A percentile compares a stretch with the other conserved stretches of the same genome.
Conservation (phyloP, 2,888 invertebrate genomes). For the Arrhopalites spinosus region DNA sequence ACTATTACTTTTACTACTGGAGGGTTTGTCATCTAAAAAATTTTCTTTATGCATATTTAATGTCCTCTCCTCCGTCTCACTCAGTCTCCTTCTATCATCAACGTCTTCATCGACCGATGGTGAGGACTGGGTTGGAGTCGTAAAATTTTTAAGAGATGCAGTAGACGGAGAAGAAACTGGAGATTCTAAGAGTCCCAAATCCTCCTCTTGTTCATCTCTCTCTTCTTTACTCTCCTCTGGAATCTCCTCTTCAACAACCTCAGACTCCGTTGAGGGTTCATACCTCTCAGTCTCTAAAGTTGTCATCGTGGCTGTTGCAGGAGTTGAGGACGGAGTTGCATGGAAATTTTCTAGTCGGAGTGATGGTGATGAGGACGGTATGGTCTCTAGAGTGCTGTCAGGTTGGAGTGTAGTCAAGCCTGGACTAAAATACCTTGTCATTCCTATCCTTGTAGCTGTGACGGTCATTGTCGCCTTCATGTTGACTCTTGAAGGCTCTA, state of each 20-base stretch:
- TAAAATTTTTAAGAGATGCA: no score
- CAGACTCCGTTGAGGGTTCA: background rate
- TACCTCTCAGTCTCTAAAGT: background rate
- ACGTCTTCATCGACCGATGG: no score
- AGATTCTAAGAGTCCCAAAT: constrained; percentile 8
- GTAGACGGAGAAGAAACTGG: no score
- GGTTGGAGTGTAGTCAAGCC: background rate
- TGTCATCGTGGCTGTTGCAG: background rate
- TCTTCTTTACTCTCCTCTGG: constrained; percentile 19
- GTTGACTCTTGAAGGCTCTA: constrained; percentile 28
- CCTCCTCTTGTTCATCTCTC: constrained; percentile 31
- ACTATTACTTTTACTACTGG: no score
- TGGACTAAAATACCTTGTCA: constrained; percentile 38
- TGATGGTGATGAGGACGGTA: no score
- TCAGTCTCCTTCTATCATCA: no score
- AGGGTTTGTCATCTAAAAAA: no score
- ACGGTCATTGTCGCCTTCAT: constrained; percentile 46
- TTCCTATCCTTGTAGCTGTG: constrained; percentile 47
- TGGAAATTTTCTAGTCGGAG: background rate
- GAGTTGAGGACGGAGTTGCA: constrained; percentile 1
- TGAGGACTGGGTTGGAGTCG: no score
- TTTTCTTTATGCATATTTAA: no score
- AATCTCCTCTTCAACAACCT: background rate
- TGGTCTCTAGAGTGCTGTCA: constrained; percentile 6
- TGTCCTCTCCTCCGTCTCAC: no score